These are phyloP conservation scores for Caenorhabditis auriculariae DNA, from an alignment of 2,888 invertebrate genomes.

Conservation along the genomic window DNA sequence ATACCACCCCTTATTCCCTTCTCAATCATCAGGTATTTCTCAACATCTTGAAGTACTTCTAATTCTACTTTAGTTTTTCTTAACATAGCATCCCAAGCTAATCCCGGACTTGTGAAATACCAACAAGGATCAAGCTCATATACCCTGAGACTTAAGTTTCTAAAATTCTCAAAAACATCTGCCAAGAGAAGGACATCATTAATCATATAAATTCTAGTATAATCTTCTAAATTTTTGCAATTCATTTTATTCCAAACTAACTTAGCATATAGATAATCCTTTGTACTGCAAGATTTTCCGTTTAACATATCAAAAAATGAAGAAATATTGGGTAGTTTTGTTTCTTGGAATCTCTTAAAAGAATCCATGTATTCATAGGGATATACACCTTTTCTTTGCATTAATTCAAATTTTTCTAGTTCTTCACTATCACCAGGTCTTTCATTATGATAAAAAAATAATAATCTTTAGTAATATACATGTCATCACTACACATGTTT, in stretches of 20 bases:
- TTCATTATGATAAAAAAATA: conserved; percentile 13
- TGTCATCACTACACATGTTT: conserved; percentile 30
- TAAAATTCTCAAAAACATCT: conserved; percentile 62
- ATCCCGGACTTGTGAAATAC: conserved; percentile 55
- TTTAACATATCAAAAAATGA: conserved; percentile 34
- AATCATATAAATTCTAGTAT: conserved; percentile 42
- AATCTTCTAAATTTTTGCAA: conserved; percentile 40
- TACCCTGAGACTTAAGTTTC: conserved; percentile 38
- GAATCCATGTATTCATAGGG: conserved; percentile 59
- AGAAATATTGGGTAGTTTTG: conserved; percentile 29
- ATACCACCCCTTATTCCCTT: conserved; percentile 49
- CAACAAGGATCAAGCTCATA: conserved; percentile 54
- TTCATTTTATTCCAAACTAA: conserved; percentile 43
- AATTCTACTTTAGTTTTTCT: conserved; percentile 49
- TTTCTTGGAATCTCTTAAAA: conserved; percentile 44
- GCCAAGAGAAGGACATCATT: conserved; percentile 56
- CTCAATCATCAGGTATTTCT: conserved; percentile 50
- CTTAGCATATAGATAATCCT: conserved; percentile 43
- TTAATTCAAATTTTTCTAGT: conserved; percentile 15
- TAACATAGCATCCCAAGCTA: conserved; percentile 59
- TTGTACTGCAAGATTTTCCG: conserved; percentile 12
- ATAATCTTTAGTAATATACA: conserved; percentile 18
- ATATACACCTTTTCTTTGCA: conserved; percentile 51
- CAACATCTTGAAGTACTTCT: conserved; percentile 50
- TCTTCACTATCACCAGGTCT: no score